Percentiles rank a stretch among this genome's conserved stretches.
These are phyloP conservation scores for Ariolimax columbianus DNA, from an alignment of 2,888 invertebrate genomes.

Conservation along the genomic window DNA sequence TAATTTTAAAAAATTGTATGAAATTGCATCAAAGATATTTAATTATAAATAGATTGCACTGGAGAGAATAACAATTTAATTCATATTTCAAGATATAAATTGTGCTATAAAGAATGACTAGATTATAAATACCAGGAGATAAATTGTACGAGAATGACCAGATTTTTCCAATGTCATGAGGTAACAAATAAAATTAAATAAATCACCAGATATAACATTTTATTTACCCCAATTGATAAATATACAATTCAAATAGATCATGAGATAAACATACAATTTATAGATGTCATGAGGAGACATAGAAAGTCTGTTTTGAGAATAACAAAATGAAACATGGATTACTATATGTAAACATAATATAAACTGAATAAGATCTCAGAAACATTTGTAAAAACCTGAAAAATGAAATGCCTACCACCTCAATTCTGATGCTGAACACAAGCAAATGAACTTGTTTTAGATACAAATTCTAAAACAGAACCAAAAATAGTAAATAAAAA, in stretches of 20 bases:
- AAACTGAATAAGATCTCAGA: neutral
- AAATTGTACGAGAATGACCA: neutral
- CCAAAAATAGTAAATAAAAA: neutral
- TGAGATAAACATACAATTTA: neutral
- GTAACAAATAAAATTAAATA: neutral
- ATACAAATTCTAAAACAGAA: neutral
- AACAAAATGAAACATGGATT: neutral
- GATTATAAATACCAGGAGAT: no score
- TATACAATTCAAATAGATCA: neutral
- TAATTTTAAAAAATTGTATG: no score
- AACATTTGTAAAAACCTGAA: neutral
- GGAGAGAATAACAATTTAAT: no score
- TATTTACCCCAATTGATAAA: neutral
- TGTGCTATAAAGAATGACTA: neutral
- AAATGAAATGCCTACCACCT: neutral
- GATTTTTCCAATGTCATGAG: neutral
- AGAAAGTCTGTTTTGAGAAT: neutral
- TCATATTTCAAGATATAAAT: no score
- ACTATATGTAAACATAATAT: neutral
- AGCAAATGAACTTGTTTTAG: neutral
- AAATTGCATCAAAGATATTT: no score
- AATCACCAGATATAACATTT: neutral
- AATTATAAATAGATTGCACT: no score
- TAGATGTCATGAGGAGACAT: neutral
- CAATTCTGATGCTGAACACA: neutral